A percentile compares a stretch with the other conserved stretches of the same genome.
Conservation (phyloP, 2,888 invertebrate genomes). For the Malthinus flaveolus region DNA sequence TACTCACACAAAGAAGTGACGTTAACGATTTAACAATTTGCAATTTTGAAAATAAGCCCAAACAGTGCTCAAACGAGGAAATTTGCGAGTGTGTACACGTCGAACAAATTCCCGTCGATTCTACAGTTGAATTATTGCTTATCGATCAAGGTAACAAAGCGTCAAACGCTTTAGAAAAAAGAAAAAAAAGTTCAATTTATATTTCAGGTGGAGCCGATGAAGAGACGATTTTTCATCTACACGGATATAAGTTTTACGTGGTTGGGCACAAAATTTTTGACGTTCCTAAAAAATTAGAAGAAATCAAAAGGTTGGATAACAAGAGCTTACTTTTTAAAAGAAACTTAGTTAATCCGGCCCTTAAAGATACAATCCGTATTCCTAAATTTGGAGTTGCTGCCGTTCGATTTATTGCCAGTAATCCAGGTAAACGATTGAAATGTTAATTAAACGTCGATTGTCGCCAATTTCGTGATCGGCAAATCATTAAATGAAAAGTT, state of each 20-base stretch:
- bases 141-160: constrained; percentile 72
- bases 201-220: constrained; percentile 63
- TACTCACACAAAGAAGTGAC: constrained; percentile 72
- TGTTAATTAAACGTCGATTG: no score
- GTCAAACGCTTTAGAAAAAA: no score
- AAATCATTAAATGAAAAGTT: no score
- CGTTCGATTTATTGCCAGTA: constrained; percentile 73
- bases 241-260: constrained; percentile 74
- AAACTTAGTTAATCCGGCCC: constrained; percentile 64
- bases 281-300: constrained; percentile 56
- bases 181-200: no score
- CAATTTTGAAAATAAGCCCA: constrained; percentile 45
- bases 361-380: constrained; percentile 75
- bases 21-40: constrained; percentile 61
- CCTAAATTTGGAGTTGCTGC: constrained; percentile 72
- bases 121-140: constrained; percentile 73
- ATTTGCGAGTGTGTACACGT: constrained; percentile 75
- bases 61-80: constrained; percentile 48
- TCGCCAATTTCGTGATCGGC: no score
- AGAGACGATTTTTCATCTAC: constrained; percentile 73
- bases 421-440: constrained; percentile 62
- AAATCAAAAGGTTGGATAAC: constrained; percentile 62
- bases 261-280: constrained; percentile 63
- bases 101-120: constrained; percentile 67
- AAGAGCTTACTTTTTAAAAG: constrained; percentile 60